Percentiles rank a stretch among this genome's conserved stretches.
Conservation (phyloP, 1,140 invertebrate genomes). For the Calliphora vicina region DNA sequence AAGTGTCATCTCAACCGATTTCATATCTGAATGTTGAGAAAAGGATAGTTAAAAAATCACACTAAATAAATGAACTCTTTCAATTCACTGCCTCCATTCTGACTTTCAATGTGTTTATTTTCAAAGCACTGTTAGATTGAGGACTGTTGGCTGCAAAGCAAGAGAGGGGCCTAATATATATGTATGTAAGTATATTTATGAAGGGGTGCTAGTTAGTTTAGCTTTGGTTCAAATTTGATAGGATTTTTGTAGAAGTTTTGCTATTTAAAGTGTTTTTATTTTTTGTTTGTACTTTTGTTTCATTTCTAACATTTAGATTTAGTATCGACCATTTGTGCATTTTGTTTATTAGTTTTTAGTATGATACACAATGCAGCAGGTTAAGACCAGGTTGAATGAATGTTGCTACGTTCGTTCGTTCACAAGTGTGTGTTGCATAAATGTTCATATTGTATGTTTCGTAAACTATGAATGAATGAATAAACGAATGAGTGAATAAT, state of each 20-base stretch:
- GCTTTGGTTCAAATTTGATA: background rate
- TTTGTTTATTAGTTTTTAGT: slow-evolving; percentile 31
- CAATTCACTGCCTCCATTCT: background rate
- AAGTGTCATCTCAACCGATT: too few relatives aligned
- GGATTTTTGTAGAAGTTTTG: slow-evolving; percentile 18
- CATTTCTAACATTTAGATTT: slow-evolving; percentile 22
- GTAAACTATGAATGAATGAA: slow-evolving; percentile 28
- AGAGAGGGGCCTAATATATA: background rate
- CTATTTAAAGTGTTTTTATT: background rate
- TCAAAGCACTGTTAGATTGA: background rate
- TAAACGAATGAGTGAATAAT: slow-evolving; percentile 29
- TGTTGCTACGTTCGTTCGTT: background rate
- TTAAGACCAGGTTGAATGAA: slow-evolving; percentile 9
- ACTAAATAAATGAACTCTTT: background rate
- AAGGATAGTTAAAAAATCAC: too few relatives aligned
- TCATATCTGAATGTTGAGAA: too few relatives aligned
- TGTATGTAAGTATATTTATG: background rate
- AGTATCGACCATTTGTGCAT: slow-evolving; percentile 25
- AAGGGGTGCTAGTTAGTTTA: background rate
- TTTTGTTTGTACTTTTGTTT: background rate
- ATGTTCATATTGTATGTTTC: background rate
- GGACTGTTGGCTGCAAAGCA: too few relatives aligned
- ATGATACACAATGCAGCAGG: slow-evolving; percentile 28
- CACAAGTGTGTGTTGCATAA: background rate
- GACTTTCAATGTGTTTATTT: background rate